Conservation (phyloP, 1,140 invertebrate genomes). For the Listronotus bonariensis region DNA sequence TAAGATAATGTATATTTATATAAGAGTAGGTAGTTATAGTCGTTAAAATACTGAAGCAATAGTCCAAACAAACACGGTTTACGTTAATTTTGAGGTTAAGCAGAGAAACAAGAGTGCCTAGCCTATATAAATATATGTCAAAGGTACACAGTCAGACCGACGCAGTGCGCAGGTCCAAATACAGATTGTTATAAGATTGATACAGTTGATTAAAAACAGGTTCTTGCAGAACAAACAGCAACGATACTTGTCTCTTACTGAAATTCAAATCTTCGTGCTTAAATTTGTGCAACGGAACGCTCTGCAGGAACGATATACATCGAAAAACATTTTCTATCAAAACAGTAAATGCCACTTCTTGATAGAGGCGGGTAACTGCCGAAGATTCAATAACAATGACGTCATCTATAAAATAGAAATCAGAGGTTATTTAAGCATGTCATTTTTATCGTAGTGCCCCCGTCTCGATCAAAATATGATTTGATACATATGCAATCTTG, state of each 20-base stretch:
- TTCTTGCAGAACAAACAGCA: constrained; percentile 28
- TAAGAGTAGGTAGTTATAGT: constrained; percentile 38
- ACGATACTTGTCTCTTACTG: constrained; percentile 6
- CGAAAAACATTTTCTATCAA: constrained; percentile 52
- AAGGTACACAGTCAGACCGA: constrained; percentile 36
- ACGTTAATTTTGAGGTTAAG: constrained; percentile 48
- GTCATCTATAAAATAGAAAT: constrained; percentile 43
- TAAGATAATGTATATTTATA: constrained; percentile 48
- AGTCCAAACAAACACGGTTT: constrained; percentile 23
- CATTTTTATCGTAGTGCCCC: constrained; percentile 2
- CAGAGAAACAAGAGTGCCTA: constrained; percentile 53
- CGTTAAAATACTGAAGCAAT: constrained; percentile 40
- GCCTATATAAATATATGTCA: constrained; percentile 39
- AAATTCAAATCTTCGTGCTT: constrained; percentile 15
- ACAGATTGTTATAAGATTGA: constrained; percentile 39
- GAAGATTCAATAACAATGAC: constrained; percentile 35
- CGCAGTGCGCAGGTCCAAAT: background rate
- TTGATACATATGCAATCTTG: constrained; percentile 25
- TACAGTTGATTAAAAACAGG: constrained; percentile 17
- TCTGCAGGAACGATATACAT: constrained; percentile 44
- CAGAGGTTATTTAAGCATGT: constrained; percentile 10
- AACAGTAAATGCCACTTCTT: constrained; percentile 49
- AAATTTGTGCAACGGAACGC: constrained; percentile 4
- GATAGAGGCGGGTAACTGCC: constrained; percentile 45
- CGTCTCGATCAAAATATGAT: constrained; percentile 24